These are phyloP conservation scores for Oxygymnocypris stewartii DNA, from an alignment of 2,113 vertebrate species.

Conservation along the genomic window DNA sequence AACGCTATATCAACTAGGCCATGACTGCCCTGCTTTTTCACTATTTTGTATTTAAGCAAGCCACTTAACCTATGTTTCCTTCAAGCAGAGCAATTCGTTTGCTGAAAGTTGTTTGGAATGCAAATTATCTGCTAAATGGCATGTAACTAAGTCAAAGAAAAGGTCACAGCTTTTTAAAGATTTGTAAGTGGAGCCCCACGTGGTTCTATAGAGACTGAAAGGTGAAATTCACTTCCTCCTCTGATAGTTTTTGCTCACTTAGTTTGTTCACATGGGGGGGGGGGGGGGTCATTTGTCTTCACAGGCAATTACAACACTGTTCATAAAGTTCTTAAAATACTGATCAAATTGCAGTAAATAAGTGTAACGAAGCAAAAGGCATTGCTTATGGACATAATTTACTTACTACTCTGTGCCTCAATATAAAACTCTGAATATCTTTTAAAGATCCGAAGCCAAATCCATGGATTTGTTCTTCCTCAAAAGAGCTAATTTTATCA, in stretches of 20 bases:
- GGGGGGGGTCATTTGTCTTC: neutral
- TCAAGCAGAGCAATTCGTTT: conserved; percentile 3
- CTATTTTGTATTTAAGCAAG: neutral
- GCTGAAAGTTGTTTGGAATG: neutral
- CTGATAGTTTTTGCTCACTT: neutral
- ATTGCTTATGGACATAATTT: neutral
- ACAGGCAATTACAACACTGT: too few species aligned
- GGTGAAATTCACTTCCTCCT: neutral
- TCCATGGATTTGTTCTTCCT: neutral
- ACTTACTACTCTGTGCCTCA: neutral
- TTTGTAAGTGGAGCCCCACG: neutral
- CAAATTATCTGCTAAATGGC: neutral
- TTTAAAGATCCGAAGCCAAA: neutral
- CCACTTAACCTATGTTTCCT: neutral
- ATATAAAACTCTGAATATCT: neutral
- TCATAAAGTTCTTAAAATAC: neutral
- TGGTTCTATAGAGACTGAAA: neutral
- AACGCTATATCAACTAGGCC: too few species aligned
- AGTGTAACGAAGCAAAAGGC: neutral
- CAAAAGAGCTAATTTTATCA: neutral
- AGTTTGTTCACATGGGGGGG: neutral
- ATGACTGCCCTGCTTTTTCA: neutral
- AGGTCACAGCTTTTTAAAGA: conserved; percentile 3
- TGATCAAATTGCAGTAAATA: neutral
- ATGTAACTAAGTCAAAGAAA: neutral